Conservation (phyloP, 1,140 invertebrate genomes). For the Stegodyphus mimosarum region DNA sequence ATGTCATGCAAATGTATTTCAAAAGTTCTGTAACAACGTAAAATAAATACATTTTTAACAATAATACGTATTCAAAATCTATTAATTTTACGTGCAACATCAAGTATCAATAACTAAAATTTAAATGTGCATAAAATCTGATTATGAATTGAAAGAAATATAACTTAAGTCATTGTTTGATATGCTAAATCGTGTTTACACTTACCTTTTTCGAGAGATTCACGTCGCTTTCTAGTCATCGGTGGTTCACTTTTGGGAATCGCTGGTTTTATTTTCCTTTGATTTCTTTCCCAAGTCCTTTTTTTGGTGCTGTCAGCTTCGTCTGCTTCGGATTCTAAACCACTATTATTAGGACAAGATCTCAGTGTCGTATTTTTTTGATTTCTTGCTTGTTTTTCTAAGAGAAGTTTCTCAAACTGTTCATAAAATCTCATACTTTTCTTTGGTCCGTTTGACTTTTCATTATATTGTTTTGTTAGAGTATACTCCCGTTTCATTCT, state of each 20-base stretch:
- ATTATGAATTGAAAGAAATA: no score
- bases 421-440: conserved; percentile 56
- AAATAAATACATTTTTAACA: no score
- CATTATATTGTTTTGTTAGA: conserved; percentile 34
- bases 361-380: neutral
- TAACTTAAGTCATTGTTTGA: no score
- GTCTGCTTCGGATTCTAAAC: neutral
- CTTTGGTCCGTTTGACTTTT: conserved; percentile 9
- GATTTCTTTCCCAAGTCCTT: neutral
- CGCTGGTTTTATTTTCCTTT: conserved; percentile 1
- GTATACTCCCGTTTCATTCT: conserved; percentile 58
- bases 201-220: conserved; percentile 22
- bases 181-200: neutral
- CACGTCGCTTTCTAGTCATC: neutral
- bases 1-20: no score
- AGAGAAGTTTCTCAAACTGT: conserved; percentile 42
- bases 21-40: no score
- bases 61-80: no score
- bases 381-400: conserved; percentile 29
- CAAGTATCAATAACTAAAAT: no score
- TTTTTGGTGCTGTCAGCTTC: neutral
- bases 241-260: neutral
- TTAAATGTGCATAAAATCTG: no score
- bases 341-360: neutral
- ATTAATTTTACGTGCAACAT: no score